Conservation (phyloP, 2,113 vertebrate genomes). For the Carollia perspicillata region DNA sequence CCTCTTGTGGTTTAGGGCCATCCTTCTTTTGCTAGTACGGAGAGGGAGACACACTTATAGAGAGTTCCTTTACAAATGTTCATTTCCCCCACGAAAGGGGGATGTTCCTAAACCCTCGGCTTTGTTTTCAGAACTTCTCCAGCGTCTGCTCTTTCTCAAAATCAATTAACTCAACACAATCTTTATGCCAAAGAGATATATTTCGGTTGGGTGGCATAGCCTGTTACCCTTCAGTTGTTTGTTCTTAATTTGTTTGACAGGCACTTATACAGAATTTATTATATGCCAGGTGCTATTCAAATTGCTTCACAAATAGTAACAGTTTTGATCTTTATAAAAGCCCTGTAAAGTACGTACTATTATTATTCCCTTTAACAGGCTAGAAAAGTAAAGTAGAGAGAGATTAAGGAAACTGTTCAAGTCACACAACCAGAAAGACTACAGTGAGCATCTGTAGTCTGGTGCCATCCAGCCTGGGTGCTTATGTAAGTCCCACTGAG, state of each 20-base stretch:
- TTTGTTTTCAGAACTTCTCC: background rate
- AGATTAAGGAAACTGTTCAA: background rate
- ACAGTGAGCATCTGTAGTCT: background rate
- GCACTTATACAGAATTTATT: background rate
- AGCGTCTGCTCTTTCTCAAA: background rate
- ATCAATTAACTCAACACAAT: background rate
- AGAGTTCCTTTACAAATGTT: background rate
- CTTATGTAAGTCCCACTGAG: background rate
- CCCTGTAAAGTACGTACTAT: background rate
- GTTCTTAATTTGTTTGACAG: background rate
- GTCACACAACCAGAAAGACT: background rate
- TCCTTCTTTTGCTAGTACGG: background rate
- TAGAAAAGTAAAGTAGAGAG: background rate
- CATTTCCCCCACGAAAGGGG: background rate
- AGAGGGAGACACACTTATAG: background rate
- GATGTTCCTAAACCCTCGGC: background rate
- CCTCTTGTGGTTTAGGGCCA: background rate
- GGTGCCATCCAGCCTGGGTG: background rate
- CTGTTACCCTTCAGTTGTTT: background rate
- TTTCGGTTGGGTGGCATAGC: background rate
- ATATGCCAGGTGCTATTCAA: background rate
- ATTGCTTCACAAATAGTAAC: background rate
- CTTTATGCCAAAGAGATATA: background rate
- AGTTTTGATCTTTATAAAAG: background rate
- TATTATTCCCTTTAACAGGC: background rate